Conservation (phyloP, 2,888 invertebrate genomes). For the Drepanosiphum platanoidis region DNA sequence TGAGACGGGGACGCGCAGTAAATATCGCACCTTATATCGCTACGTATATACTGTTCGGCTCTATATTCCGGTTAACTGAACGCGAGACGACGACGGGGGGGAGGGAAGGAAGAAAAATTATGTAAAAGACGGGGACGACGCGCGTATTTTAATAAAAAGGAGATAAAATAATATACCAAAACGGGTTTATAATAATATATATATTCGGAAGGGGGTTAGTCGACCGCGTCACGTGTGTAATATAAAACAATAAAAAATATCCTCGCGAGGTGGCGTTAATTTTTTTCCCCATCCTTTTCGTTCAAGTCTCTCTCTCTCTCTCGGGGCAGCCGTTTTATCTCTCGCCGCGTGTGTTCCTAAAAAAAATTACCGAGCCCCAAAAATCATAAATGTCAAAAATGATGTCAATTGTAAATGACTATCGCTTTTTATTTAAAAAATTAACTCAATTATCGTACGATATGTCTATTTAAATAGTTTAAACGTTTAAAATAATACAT, state of each 20-base stretch:
- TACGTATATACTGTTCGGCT: neutral
- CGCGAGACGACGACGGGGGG: too few relatives aligned
- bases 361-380: too few relatives aligned
- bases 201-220: conserved; percentile 40
- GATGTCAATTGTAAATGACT: too few relatives aligned
- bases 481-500: too few relatives aligned
- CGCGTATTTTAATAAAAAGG: conserved; percentile 31
- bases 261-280: conserved; percentile 23
- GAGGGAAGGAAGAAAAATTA: conserved; percentile 44
- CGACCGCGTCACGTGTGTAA: conserved; percentile 21
- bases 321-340: too few relatives aligned
- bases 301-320: too few relatives aligned
- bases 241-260: neutral
- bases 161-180: conserved; percentile 36
- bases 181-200: conserved; percentile 52
- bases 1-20: neutral
- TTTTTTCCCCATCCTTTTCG: neutral
- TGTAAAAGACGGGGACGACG: conserved; percentile 13
- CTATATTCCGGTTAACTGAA: conserved; percentile 32
- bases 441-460: too few relatives aligned
- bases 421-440: too few relatives aligned
- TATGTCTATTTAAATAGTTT: too few relatives aligned
- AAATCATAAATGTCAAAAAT: too few relatives aligned
- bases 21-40: neutral
- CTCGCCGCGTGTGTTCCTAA: too few relatives aligned